phyloP scores from a whole-genome alignment of 2,797 vertebrate species.

The Clarias pachynema region DNA sequence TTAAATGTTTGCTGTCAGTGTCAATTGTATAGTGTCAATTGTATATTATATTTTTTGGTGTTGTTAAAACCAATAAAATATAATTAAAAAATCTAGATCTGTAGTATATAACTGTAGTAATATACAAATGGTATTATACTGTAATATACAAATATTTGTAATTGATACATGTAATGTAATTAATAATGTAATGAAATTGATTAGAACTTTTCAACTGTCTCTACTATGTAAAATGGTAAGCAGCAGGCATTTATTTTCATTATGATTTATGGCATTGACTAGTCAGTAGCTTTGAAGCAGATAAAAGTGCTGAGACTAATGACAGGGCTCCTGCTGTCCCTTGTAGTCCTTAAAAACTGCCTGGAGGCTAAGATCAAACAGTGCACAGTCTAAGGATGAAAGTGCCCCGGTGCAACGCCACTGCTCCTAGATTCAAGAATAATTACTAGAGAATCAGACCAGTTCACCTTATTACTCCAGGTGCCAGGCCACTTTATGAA shows the following conservation, averaged over 20 bases:
- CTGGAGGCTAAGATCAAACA: slow-evolving; percentile 58
- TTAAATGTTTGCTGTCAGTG: too few relatives aligned
- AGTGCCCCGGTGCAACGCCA: slow-evolving; percentile 41
- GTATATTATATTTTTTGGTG: too few relatives aligned
- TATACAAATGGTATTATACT: not conserved
- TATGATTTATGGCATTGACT: slow-evolving; percentile 52
- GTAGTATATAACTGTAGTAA: not conserved
- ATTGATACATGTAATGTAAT: too few relatives aligned
- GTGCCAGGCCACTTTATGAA: slow-evolving; percentile 35
- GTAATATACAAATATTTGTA: too few relatives aligned
- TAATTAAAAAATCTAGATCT: not conserved
- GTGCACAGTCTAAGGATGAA: slow-evolving; percentile 39
- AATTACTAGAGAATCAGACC: slow-evolving; percentile 40
- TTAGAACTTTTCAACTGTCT: not conserved
- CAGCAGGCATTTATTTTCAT: slow-evolving; percentile 45
- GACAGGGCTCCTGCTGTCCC: slow-evolving; percentile 53
- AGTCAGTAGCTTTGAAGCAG: slow-evolving; percentile 55
- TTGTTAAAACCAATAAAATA: too few relatives aligned
- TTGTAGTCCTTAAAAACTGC: slow-evolving; percentile 51
- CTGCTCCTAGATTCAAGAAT: slow-evolving; percentile 40
- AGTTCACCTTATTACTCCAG: slow-evolving; percentile 47
- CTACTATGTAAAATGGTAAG: slow-evolving; percentile 31
- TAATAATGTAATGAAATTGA: too few relatives aligned
- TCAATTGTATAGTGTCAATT: too few relatives aligned
- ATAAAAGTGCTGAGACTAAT: slow-evolving; percentile 56